phyloP scores from a whole-genome alignment of 2,113 vertebrate species.

The Seriola quinqueradiata region DNA sequence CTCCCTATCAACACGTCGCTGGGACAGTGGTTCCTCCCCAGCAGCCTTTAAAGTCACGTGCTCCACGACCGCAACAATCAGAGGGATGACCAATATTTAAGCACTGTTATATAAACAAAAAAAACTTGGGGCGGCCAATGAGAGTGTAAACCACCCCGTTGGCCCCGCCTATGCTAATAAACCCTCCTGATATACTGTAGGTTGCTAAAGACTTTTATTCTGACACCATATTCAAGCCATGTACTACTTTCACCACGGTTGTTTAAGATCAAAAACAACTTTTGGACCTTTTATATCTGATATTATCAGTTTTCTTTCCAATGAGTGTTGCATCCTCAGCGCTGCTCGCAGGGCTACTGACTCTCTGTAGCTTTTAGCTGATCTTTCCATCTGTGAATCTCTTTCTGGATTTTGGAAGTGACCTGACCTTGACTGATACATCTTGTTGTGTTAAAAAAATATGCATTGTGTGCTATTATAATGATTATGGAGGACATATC shows the following conservation, averaged over 20 bases:
- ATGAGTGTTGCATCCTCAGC: background rate
- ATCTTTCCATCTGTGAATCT: background rate
- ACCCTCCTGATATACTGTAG: too few species aligned
- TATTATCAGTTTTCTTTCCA: background rate
- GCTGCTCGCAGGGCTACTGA: background rate
- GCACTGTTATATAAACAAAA: too few species aligned
- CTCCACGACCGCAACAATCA: too few species aligned
- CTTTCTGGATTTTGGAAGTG: background rate
- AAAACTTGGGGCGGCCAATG: too few species aligned
- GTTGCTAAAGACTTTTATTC: background rate
- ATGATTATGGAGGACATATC: constrained; percentile 18
- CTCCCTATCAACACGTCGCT: too few species aligned
- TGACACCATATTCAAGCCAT: background rate
- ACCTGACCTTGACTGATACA: background rate
- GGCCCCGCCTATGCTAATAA: too few species aligned
- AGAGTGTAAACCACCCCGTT: too few species aligned
- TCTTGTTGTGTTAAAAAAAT: background rate
- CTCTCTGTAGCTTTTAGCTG: background rate
- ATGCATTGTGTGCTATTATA: constrained; percentile 4
- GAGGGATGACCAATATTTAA: too few species aligned
- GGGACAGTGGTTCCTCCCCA: too few species aligned
- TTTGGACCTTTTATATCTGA: background rate
- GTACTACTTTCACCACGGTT: background rate
- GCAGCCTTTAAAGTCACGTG: too few species aligned
- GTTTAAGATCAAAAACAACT: background rate